These are phyloP conservation scores for Drosophila melanosoma DNA, from an alignment of 2,888 invertebrate species.

Conservation along the genomic window DNA sequence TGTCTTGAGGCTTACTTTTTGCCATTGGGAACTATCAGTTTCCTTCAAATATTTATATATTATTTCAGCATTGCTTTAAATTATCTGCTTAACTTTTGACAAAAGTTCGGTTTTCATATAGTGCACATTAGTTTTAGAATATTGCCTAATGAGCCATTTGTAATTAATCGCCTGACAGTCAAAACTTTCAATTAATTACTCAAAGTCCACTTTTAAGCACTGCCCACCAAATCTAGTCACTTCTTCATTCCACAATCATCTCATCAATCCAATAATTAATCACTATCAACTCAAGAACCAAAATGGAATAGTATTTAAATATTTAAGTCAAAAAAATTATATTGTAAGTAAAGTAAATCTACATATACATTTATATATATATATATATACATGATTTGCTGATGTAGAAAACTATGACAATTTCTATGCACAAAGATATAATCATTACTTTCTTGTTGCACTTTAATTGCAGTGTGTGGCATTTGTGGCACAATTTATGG, in stretches of 20 bases:
- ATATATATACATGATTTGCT: background rate
- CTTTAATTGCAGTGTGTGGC: constrained; percentile 51
- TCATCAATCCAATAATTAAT: constrained; percentile 39
- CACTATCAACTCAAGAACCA: constrained; percentile 17
- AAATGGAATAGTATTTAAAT: background rate
- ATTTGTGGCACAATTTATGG: constrained; percentile 66
- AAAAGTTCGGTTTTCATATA: background rate
- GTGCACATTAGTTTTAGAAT: background rate
- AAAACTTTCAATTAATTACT: constrained; percentile 20
- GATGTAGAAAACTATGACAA: background rate
- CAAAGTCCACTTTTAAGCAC: background rate
- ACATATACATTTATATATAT: background rate
- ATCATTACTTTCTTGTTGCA: constrained; percentile 52
- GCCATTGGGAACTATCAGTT: background rate
- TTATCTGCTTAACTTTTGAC: background rate
- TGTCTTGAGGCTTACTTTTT: background rate
- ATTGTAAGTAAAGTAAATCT: background rate
- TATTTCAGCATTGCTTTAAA: background rate
- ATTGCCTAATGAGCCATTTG: constrained; percentile 4
- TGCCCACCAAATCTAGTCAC: constrained; percentile 13
- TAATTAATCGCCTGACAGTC: background rate
- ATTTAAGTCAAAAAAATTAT: background rate
- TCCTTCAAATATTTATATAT: background rate
- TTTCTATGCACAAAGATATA: background rate
- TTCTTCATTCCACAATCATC: background rate